Base-by-base conservation (phyloP, 1,140 invertebrate species). In the Lanistes nyassanus region DNA sequence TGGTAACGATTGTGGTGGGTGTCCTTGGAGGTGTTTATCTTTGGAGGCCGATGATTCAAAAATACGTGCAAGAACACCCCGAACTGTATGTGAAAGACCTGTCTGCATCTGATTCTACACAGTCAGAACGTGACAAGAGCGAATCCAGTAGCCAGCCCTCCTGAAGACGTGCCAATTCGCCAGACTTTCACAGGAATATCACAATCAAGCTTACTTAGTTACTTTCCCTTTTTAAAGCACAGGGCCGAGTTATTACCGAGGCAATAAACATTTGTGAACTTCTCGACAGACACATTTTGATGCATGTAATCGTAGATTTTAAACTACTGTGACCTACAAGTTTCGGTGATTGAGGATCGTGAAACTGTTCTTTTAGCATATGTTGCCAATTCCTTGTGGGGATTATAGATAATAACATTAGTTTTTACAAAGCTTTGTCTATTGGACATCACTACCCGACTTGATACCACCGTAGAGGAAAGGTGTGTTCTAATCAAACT, bases 21-120 rank as follows among this genome's bases (percentile, higher is more conserved):
- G 72, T 74, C 26, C 26, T 66, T 55, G 72, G 58, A 42, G 72
- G 72, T 39, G 29, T 31, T 26, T 74, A 74, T 29, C 65, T 74
- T 42, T 74, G 72, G 72, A 56, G 34, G 36, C 72, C 72, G 19
- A 23, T 55, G 0, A 51, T 74, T 31, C 39, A 74, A 34, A 34
- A 51, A 39, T 74, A 66, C 64, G 62, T 39, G 3, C 5, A 11
- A 9, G 72, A 74, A n/a, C 72, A 74, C 21, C 72, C 72, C 26
- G 72, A 74, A n/a, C 60, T 66, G 9, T 60, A 31, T 9, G 23
- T 19, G n/a, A 23, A 31, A 0, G 29, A 60, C 56, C 1, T 11
- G 11, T n/a, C 56, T 19, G 42, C 5, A 47, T 47, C 5, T 13
- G 42, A 47, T 47, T 47, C 42, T 47, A n/a, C n/a, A n/a, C n/a